phyloP scores from a whole-genome alignment of 2,113 vertebrate genomes.

The Phocoena sinus region DNA sequence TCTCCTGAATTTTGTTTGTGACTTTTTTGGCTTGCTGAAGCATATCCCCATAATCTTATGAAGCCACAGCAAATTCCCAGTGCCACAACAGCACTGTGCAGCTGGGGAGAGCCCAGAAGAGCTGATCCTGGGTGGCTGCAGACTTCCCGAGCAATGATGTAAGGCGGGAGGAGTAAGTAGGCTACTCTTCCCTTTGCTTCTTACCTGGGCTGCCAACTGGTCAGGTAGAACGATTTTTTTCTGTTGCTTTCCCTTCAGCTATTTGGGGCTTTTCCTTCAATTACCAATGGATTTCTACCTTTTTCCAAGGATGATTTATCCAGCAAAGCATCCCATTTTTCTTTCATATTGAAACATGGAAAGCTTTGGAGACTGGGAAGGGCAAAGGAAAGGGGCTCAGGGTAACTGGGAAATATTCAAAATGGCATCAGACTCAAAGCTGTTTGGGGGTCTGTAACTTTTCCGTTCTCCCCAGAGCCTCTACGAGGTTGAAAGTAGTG shows the following conservation, averaged over 20 bases:
- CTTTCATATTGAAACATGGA: background rate
- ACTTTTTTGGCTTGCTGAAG: conserved; percentile 68
- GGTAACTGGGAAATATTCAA: conserved; percentile 25
- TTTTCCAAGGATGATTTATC: conserved; percentile 22
- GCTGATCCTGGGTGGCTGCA: conserved; percentile 54
- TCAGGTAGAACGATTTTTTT: background rate
- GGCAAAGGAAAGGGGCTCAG: background rate
- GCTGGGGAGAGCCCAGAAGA: conserved; percentile 63
- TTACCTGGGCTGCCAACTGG: conserved; percentile 15
- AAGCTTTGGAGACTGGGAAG: conserved; percentile 35
- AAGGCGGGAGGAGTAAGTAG: conserved; percentile 47
- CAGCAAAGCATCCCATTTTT: conserved; percentile 31
- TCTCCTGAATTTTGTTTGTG: conserved; percentile 59
- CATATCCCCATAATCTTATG: conserved; percentile 62
- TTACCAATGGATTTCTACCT: conserved; percentile 14
- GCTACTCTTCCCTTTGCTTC: conserved; percentile 21
- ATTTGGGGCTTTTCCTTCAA: conserved; percentile 32
- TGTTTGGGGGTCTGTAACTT: conserved; percentile 31
- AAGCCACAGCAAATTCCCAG: conserved; percentile 71
- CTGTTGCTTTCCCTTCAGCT: conserved; percentile 33
- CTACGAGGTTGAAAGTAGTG: conserved; percentile 49
- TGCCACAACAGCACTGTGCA: conserved; percentile 61
- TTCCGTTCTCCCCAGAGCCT: background rate
- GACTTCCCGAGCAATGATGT: conserved; percentile 18
- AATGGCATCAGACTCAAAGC: conserved; percentile 14